phyloP scores from a whole-genome alignment of 2,888 invertebrate species.

The Ditula angustiorana region DNA sequence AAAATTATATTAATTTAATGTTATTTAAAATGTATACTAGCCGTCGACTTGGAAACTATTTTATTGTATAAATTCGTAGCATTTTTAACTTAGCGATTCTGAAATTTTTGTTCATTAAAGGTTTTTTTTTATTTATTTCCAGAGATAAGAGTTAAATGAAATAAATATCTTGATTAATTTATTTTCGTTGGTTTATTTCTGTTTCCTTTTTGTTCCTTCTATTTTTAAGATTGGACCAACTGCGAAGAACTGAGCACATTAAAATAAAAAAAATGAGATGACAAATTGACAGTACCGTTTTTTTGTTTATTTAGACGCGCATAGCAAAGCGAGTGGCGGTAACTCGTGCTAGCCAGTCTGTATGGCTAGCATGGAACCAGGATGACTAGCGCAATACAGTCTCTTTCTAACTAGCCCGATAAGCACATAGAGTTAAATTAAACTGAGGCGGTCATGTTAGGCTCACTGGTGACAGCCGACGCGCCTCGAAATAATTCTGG shows the following conservation, averaged over 20 bases:
- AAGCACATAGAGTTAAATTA: too few relatives aligned
- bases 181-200: constrained; percentile 53
- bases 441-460: too few relatives aligned
- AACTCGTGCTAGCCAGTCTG: too few relatives aligned
- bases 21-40: constrained; percentile 37
- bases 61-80: constrained; percentile 62
- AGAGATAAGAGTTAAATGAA: constrained; percentile 64
- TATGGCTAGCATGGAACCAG: too few relatives aligned
- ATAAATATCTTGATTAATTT: constrained; percentile 69
- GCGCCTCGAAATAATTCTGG: too few relatives aligned
- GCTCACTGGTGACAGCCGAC: too few relatives aligned
- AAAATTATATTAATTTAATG: constrained; percentile 36
- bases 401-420: too few relatives aligned
- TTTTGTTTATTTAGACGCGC: too few relatives aligned
- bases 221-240: background rate
- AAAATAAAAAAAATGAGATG: too few relatives aligned
- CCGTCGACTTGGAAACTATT: constrained; percentile 42
- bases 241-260: background rate
- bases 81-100: constrained; percentile 59
- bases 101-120: constrained; percentile 67
- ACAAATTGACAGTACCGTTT: too few relatives aligned
- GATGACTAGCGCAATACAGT: too few relatives aligned
- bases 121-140: constrained; percentile 66
- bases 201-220: constrained; percentile 36
- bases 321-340: too few relatives aligned